A percentile compares a stretch with the other conserved stretches of the same genome.
Conservation (phyloP, 2,797 vertebrate species). For the Nyctibius grandis region DNA sequence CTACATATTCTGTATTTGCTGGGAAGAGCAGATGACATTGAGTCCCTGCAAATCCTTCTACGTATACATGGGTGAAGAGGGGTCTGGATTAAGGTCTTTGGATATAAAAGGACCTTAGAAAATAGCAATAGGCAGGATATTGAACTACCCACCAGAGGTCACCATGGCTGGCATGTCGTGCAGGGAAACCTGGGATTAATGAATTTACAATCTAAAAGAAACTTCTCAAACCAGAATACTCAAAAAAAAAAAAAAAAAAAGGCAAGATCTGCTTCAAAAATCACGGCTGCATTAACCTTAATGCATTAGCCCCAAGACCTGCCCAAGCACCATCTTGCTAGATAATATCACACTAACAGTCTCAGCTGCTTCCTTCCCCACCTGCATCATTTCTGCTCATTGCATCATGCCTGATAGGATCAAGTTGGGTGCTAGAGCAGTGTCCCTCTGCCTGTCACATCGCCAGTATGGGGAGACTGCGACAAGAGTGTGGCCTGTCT, state of each 20-base stretch:
- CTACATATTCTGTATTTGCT: neutral
- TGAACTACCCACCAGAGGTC: neutral
- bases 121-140: neutral
- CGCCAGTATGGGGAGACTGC: neutral
- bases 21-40: neutral
- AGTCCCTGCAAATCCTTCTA: neutral
- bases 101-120: neutral
- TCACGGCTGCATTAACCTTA: neutral
- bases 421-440: neutral
- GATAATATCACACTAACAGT: neutral
- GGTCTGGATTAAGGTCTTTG: neutral
- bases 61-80: neutral
- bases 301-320: neutral
- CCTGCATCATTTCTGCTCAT: neutral
- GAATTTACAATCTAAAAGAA: neutral
- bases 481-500: rapidly evolving
- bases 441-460: neutral
- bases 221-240: neutral
- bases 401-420: neutral
- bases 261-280: neutral
- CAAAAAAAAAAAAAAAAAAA: neutral
- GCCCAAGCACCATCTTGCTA: neutral
- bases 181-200: neutral
- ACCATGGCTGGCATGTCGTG: rapidly evolving
- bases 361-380: neutral